Evolutionary conservation across 2,113 vertebrate species (phyloP), one percentile per base, ranked within the genome.

Genomic region (Aleadryas rufinucha): DNA sequence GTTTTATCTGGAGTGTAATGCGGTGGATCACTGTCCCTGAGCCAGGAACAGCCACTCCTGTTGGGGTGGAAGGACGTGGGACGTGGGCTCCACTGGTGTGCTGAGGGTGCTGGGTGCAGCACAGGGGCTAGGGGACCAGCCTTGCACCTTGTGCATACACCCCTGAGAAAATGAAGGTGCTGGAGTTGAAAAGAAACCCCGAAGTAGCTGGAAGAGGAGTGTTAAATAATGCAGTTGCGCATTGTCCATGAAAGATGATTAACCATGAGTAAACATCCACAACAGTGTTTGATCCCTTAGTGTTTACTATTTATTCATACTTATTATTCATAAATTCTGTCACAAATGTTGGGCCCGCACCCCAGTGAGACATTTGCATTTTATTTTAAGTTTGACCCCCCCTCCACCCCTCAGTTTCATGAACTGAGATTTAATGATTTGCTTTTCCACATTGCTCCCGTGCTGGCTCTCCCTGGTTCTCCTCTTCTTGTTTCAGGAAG

Each of bases 311-410:
- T 98, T 98, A 98, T 98, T 98, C 97, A 63, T 96, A 97, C 95
- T 98, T 98, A 97, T 97, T 98, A 98, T 98, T 98, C 97, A 98
- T 97, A 97, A 96, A 98, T 98, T 98, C 97, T 42, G 60, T 91
- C 96, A 97, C 96, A 98, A 98, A 98, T 96, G 96, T 98, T 98
- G 97, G 94, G 65, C 92, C 89, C 19, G 57, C 78, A 96, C 97
- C 96, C 92, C 66, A 95, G 95, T 93, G 97, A 97, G 96, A 96
- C 85, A 98, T 98, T 98, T 98, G 95, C 97, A 98, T 98, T 98
- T 98, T 97, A 97, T 97, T 98, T 98, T 97, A 97, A 97, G 91
- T 97, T 96, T 79, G 81, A 87, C 94, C 66, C 14, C 9, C 24
- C 60, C 35, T 33, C 15, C 13, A 0, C 47, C 68, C 82, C 45